Evolutionary conservation across 2,888 invertebrate genomes (phyloP), one percentile per base, ranked within the genome.

Genomic region (Sphaeridia pumilis): DNA sequence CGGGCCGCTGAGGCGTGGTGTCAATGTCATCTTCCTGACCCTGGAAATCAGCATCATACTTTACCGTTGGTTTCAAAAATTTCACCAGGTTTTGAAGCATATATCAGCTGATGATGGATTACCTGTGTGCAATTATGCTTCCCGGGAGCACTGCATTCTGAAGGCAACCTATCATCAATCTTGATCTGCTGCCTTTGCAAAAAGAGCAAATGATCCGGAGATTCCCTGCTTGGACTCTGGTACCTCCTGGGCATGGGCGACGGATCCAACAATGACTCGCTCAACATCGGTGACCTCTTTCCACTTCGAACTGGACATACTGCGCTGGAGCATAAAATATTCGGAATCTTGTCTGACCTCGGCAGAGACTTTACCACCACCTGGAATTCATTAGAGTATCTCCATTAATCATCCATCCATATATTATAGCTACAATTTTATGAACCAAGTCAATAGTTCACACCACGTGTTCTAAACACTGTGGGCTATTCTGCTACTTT

Each of bases 81-180:
- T n/a, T n/a, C n/a, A n/a, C n/a, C n/a, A n/a, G n/a, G n/a, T n/a
- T n/a, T n/a, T n/a, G n/a, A n/a, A n/a, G n/a, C n/a, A n/a, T n/a
- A n/a, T n/a, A n/a, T n/a, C n/a, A n/a, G n/a, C n/a, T n/a, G n/a
- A n/a, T n/a, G n/a, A n/a, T n/a, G n/a, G n/a, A n/a, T n/a, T n/a
- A 57, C 57, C 52, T 57, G 55, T 51, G 76, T 79, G 70, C 85
- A 86, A 60, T 81, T 81, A 68, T 85, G 85, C 68, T 84, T 84
- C 0, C 84, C 85, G 54, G 78, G 83, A 61, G 81, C 78, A 61
- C 80, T 81, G 70, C 84, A 85, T 0, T 77, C 74, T 0, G 79
- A 79, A 61, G 79, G 77, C 77, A 84, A 79, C 59, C 84, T 73
- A 65, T 84, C 84, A 66, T 84, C 83, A 14, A 84, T 71, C n/a